Evolutionary conservation across 2,113 vertebrate genomes (phyloP).

Genomic region (Lutjanus erythropterus): DNA sequence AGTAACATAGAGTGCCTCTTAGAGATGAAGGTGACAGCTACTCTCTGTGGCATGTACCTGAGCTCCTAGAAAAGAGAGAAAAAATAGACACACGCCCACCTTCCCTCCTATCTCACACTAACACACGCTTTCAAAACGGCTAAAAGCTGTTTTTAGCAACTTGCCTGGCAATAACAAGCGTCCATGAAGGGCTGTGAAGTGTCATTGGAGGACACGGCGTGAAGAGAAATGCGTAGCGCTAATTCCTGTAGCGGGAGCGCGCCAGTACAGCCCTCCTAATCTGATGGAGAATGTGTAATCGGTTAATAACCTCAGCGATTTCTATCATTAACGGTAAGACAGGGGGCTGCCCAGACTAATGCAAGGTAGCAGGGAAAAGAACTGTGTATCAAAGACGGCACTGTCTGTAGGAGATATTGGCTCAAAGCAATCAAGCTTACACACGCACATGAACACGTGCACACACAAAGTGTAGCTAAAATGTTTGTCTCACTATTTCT

Average conservation of each 20-base stretch:
- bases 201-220: constrained; percentile 55
- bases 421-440: constrained; percentile 38
- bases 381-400: constrained; percentile 70
- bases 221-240: constrained; percentile 56
- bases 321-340: constrained; percentile 76
- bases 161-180: constrained; percentile 59
- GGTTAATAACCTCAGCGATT: constrained; percentile 84
- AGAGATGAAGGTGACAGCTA: constrained; percentile 32
- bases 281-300: constrained; percentile 87
- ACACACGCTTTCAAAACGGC: constrained; percentile 54
- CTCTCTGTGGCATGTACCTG: constrained; percentile 32
- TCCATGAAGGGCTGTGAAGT: constrained; percentile 43
- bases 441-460: constrained; percentile 1
- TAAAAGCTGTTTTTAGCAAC: constrained; percentile 65
- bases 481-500: constrained; percentile 63
- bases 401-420: constrained; percentile 64
- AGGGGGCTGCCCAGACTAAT: constrained; percentile 43
- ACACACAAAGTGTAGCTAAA: constrained; percentile 49
- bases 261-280: constrained; percentile 79
- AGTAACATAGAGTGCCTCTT: constrained; percentile 24
- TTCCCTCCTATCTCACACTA: constrained; percentile 50
- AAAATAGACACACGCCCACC: constrained; percentile 33
- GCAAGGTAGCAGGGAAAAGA: constrained; percentile 46
- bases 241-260: constrained; percentile 56
- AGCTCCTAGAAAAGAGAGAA: constrained; percentile 34